phyloP scores from a whole-genome alignment of 2,113 vertebrate species.

The Sander lucioperca region DNA sequence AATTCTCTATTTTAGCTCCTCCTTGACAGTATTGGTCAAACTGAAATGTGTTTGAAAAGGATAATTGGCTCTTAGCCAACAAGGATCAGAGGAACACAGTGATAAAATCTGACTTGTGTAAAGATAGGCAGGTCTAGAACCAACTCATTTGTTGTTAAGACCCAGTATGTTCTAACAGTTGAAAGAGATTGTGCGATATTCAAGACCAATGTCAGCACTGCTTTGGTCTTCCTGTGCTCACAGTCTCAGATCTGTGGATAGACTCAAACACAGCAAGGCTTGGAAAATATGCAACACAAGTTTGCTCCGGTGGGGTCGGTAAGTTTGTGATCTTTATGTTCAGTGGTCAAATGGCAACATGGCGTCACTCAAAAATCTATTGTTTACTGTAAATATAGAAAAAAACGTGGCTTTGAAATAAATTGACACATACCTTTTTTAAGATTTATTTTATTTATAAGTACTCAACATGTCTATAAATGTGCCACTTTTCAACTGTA shows the following conservation, averaged over 20 bases:
- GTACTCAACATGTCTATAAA: too few species aligned
- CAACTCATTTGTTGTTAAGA: not conserved
- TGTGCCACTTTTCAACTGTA: too few species aligned
- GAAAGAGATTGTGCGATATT: not conserved
- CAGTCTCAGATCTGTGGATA: constrained; percentile 11
- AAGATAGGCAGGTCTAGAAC: not conserved
- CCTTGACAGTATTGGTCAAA: not conserved
- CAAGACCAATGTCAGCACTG: constrained; percentile 30
- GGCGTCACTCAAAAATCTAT: too few species aligned
- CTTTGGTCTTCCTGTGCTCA: not conserved
- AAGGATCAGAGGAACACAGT: not conserved
- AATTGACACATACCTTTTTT: too few species aligned
- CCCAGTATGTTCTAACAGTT: not conserved
- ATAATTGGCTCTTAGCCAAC: not conserved
- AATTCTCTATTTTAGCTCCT: not conserved
- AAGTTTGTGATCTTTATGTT: constrained; percentile 12
- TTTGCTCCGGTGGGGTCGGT: constrained; percentile 45
- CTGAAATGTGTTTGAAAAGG: not conserved
- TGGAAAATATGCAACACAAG: constrained; percentile 34
- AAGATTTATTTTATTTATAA: too few species aligned
- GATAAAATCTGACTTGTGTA: not conserved
- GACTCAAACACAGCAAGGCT: not conserved
- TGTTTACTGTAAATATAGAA: too few species aligned
- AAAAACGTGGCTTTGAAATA: too few species aligned
- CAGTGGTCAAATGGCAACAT: not conserved